Evolutionary conservation across 2,888 invertebrate genomes (phyloP), one percentile per base, ranked within the genome.

Genomic region (Hypselothyrea guttata): DNA sequence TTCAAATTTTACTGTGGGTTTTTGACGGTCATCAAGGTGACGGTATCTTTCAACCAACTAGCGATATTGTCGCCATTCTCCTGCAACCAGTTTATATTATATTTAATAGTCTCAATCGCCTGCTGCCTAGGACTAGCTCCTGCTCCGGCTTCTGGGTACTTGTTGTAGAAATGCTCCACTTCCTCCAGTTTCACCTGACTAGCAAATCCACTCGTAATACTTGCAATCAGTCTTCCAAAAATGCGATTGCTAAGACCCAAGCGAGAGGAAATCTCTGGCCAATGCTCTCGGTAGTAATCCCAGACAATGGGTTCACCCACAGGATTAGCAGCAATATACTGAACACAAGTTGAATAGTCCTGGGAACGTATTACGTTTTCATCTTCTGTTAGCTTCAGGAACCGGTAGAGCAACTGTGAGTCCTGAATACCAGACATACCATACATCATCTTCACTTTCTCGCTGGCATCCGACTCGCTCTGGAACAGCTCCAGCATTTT

Each of bases 71-170:
- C 76, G 16, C 91, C 91, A 83, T 95, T 93, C 1, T 90, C 91
- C 12, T 91, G 85, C 37, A 94, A 88, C 97, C 97, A 97, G 54
- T 92, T 92, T 8, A 97, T 95, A 82, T 97, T 97, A 82, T 93
- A 93, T 16, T 92, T 90, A 0, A 96, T 94, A 0, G 91, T 94
- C 88, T 96, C 96, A 0, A 96, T 86, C 0, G 97, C 96, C 69
- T 93, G 93, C 11, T 91, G 90, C 13, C 97, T 91, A 0, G 93
- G 92, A 3, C 92, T 88, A 18, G 91, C 93, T 0, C 97, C 97
- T 0, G 97, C 96, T 0, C 97, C 97, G 0, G 96, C 95, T 0
- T 97, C 93, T 0, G 97, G 96, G 87, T 96, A 93, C 71, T 93
- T 91, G 0, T 86, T 89, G 86, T 95, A 97, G 89, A 97, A 97